A percentile compares a stretch with the other conserved stretches of the same genome.
These are phyloP conservation scores for Synanthedon andrenaeformis DNA, from an alignment of 2,888 invertebrate species.

Conservation along the genomic window DNA sequence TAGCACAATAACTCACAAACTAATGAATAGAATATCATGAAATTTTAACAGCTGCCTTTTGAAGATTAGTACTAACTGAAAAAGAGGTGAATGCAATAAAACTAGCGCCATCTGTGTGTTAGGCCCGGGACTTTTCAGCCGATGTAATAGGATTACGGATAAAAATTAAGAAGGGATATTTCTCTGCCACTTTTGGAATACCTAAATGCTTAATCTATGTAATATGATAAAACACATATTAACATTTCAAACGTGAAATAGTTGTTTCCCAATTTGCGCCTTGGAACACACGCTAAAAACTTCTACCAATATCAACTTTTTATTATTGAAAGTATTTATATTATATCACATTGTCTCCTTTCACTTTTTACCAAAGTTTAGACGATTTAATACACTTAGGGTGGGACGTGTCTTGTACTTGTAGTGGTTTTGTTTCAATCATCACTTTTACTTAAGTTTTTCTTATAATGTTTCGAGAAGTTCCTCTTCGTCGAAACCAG, in stretches of 20 bases:
- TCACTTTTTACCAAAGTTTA: constrained; percentile 47
- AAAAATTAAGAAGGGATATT: too few species aligned
- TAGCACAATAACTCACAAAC: too few species aligned
- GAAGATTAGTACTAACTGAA: too few species aligned
- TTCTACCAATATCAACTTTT: constrained; percentile 53
- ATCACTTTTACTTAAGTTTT: constrained; percentile 37
- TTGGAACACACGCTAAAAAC: constrained; percentile 20
- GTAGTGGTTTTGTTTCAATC: constrained; percentile 56
- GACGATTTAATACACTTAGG: constrained; percentile 66
- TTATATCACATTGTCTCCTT: constrained; percentile 61
- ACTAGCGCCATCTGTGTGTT: too few species aligned
- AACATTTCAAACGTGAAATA: neutral
- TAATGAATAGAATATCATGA: too few species aligned
- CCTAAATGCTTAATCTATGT: too few species aligned
- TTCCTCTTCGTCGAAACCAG: constrained; percentile 16
- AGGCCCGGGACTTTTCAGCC: too few species aligned
- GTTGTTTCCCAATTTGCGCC: neutral
- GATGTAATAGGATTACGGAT: too few species aligned
- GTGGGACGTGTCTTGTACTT: constrained; percentile 42
- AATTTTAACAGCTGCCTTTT: too few species aligned
- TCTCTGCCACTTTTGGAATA: too few species aligned
- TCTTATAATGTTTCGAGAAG: constrained; percentile 28
- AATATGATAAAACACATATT: too few species aligned
- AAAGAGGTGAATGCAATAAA: too few species aligned
- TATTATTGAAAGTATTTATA: constrained; percentile 68